phyloP scores from a whole-genome alignment of 1,140 invertebrate genomes.

The Anastrepha ludens region DNA sequence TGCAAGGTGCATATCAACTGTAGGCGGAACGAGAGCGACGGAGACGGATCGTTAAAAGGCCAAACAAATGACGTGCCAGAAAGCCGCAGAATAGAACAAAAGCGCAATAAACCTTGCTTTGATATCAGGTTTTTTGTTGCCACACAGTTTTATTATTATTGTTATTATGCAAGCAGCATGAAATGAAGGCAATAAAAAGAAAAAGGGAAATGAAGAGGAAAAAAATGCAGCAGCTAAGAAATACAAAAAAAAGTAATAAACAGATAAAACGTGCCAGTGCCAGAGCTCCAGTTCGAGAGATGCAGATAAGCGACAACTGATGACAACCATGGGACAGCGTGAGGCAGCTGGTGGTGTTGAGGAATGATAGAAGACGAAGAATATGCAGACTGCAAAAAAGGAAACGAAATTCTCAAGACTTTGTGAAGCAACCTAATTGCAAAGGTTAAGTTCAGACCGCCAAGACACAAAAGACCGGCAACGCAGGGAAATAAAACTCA shows the following conservation, averaged over 20 bases:
- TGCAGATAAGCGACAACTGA: conserved; percentile 38
- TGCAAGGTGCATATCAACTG: background rate
- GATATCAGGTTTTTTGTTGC: background rate
- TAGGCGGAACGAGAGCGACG: background rate
- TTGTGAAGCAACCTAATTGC: conserved; percentile 25
- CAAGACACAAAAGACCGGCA: background rate
- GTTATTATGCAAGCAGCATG: conserved; percentile 7
- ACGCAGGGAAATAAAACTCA: background rate
- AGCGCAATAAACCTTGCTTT: conserved; percentile 24
- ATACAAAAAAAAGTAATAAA: background rate
- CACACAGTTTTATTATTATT: background rate
- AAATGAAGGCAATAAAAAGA: conserved; percentile 2
- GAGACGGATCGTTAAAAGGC: background rate
- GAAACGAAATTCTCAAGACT: background rate
- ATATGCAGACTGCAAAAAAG: background rate
- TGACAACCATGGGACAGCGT: background rate
- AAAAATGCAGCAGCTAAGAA: background rate
- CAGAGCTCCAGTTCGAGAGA: background rate
- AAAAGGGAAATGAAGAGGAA: background rate
- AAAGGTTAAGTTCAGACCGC: conserved; percentile 33
- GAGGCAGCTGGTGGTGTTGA: background rate
- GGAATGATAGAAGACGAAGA: background rate
- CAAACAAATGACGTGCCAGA: background rate
- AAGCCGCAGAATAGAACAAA: conserved; percentile 31
- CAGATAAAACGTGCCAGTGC: background rate